Base-by-base conservation (phyloP, 2,888 invertebrate genomes). In the Cyrtodaria siliqua region DNA sequence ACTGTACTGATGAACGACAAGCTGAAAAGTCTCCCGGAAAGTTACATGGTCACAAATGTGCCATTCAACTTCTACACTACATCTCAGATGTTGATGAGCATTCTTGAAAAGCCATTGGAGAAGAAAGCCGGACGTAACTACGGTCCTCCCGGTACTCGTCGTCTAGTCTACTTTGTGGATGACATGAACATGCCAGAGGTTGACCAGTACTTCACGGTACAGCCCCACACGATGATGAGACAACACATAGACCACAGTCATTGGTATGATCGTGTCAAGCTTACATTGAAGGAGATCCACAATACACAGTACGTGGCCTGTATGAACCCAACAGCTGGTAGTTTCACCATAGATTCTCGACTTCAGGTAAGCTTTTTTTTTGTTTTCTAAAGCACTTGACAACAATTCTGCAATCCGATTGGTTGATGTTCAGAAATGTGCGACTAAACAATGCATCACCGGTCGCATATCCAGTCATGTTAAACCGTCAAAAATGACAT, bases 171-270 rank as follows among this genome's bases (percentile, higher is more conserved):
- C 92, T 99, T 98, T 91, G 96, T 99, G 74, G 99, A 99, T 91
- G 98, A 99, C 90, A 96, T 99, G 96, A 99, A 99, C 91, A 99
- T 98, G 98, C 98, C 98, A 0, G 98, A 98, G 94, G 95, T 98
- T 3, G 98, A 98, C 92, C 95, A 95, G 42, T 99, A 98, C 89
- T 98, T 98, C 4, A 99, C 98, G 0, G 98, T 98, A 0, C 98
- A 98, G 91, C 98, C 98, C 0, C 98, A 98, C 91, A 99, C 98
- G 0, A 94, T 99, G 62, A 98, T 99, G 82, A 95, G 98, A 0
- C 98, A 99, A 91, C 98, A 98, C 94, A 94, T 99, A 89, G 98
- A 98, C 93, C 99, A 99, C 91, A 96, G 96, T 56, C 98, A 99
- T 93, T 99, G 98, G 98, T 98, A 98, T 91, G 98, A 99, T 91